These are phyloP conservation scores for Monodelphis domestica DNA, from an alignment of 2,797 vertebrate species.

Conservation along the genomic window DNA sequence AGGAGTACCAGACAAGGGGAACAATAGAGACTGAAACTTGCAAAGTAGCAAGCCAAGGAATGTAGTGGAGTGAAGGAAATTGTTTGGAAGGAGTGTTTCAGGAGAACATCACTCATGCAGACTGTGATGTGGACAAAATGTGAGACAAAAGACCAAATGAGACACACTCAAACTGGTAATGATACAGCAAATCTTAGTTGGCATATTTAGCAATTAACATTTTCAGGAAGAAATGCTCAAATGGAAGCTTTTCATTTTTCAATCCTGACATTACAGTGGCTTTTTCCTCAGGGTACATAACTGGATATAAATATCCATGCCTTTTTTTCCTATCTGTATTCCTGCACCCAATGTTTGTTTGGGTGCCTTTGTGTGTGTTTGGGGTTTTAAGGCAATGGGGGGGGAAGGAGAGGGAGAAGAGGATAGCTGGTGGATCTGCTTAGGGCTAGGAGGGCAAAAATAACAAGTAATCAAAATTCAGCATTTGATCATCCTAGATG, in stretches of 20 bases:
- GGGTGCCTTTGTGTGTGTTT: conserved; percentile 31
- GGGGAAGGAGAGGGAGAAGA: neutral
- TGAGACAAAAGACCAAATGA: conserved; percentile 54
- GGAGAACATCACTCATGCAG: conserved; percentile 52
- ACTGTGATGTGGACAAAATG: conserved; percentile 30
- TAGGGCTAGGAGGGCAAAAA: conserved; percentile 34
- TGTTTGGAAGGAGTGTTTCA: conserved; percentile 71
- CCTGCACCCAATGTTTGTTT: conserved; percentile 11
- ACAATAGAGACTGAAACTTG: conserved; percentile 79
- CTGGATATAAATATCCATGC: conserved; percentile 49
- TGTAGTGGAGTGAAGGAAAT: conserved; percentile 66
- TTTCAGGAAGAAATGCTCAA: conserved; percentile 63
- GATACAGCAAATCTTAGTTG: conserved; percentile 56
- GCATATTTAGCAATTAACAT: conserved; percentile 72
- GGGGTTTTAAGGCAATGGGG: neutral
- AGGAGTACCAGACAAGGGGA: conserved; percentile 81
- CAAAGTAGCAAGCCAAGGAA: conserved; percentile 71
- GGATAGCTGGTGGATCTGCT: conserved; percentile 26
- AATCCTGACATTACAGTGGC: conserved; percentile 59
- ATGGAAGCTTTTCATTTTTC: conserved; percentile 51
- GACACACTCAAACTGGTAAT: conserved; percentile 36
- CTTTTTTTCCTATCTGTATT: conserved; percentile 34
- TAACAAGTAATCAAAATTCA: conserved; percentile 38
- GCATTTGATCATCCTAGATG: neutral
- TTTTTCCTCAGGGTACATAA: conserved; percentile 51